phyloP scores from a whole-genome alignment of 2,797 vertebrate genomes.

The Gymnocypris eckloni region DNA sequence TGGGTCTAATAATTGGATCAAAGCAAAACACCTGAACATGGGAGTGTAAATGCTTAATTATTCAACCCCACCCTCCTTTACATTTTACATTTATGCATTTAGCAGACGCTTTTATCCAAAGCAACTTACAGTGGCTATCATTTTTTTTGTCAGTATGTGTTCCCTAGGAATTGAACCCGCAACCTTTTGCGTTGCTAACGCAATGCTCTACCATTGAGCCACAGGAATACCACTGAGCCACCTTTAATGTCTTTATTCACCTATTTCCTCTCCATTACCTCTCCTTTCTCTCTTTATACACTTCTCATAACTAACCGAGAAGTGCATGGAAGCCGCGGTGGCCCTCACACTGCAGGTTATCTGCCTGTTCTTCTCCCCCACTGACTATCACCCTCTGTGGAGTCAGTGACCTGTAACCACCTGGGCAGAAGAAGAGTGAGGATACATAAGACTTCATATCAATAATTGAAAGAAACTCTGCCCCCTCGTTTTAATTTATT shows the following conservation, averaged over 20 bases:
- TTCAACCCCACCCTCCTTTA: no score
- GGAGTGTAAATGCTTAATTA: neutral
- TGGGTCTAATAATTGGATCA: neutral
- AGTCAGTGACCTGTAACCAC: slow-evolving; percentile 53
- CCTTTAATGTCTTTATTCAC: neutral
- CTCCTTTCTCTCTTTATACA: neutral
- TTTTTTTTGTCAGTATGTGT: no score
- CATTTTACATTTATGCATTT: no score
- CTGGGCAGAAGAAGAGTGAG: slow-evolving; percentile 43
- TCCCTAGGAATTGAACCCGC: no score
- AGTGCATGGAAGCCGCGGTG: slow-evolving; percentile 25
- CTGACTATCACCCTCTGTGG: slow-evolving; percentile 32
- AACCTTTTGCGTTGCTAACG: no score
- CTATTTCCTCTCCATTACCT: neutral
- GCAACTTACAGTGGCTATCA: no score
- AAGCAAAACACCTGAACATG: neutral
- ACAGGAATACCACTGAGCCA: no score
- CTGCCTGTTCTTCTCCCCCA: slow-evolving; percentile 41
- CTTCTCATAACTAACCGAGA: neutral
- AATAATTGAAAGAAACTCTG: slow-evolving; percentile 63
- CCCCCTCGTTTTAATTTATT: slow-evolving; percentile 58
- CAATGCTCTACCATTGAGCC: no score
- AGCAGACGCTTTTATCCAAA: no score
- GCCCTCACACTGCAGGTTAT: slow-evolving; percentile 9
- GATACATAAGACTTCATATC: slow-evolving; percentile 57